These are phyloP conservation scores for Neotragus pygmaeus DNA, from an alignment of 2,113 vertebrate species.

Conservation along the genomic window DNA sequence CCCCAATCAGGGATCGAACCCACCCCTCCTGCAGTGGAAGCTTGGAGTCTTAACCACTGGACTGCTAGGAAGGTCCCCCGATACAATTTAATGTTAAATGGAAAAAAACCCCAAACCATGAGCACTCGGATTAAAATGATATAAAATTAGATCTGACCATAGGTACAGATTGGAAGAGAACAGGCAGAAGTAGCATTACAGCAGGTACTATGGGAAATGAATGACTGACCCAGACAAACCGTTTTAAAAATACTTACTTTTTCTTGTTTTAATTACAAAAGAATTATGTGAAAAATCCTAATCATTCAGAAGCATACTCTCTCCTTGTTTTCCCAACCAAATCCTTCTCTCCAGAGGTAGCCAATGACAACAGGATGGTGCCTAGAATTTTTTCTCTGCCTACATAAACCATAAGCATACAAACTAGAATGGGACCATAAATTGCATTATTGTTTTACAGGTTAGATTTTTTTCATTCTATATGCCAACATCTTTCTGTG, in stretches of 20 bases:
- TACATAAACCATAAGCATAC: not conserved
- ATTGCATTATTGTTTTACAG: not conserved
- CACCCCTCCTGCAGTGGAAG: not conserved
- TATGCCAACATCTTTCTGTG: not conserved
- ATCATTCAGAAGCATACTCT: slow-evolving; percentile 1
- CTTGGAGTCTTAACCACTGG: not conserved
- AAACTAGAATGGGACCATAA: not conserved
- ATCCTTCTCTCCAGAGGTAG: not conserved
- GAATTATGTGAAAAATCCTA: not conserved
- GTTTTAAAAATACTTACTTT: not conserved
- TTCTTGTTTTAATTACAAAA: slow-evolving; percentile 27
- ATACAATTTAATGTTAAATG: not conserved
- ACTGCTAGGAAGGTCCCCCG: not conserved
- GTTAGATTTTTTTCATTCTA: not conserved
- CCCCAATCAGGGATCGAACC: not conserved
- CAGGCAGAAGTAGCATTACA: not conserved
- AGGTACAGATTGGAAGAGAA: not conserved
- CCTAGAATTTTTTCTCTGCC: not conserved
- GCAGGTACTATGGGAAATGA: not conserved
- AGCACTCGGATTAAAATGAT: not conserved
- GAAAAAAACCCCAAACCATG: not conserved
- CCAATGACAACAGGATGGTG: not conserved
- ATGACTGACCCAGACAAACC: not conserved
- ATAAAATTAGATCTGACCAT: not conserved
- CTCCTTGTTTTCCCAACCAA: not conserved